Base-by-base conservation (phyloP, 1,140 invertebrate genomes). In the Dendrolimus punctatus region DNA sequence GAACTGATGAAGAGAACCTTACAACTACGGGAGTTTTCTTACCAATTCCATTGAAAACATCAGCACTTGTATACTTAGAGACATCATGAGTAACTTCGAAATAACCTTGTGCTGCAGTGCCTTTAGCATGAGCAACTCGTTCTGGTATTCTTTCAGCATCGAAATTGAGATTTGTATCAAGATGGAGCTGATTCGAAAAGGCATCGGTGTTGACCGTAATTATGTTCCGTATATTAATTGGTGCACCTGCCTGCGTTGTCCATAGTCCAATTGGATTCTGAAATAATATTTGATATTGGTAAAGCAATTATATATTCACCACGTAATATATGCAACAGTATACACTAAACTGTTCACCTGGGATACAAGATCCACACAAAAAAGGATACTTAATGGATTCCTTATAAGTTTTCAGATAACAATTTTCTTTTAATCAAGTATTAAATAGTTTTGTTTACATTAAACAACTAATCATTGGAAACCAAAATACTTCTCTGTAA, bases 81-180 rank as follows among this genome's bases (percentile, higher is more conserved):
- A 99, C 95, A 73, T 98, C 95, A 69, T 98, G 92, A 0, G 96
- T 98, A 5, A 97, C 93, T 86, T 98, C 95, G 73, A 98, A 97
- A 70, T 97, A 97, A 0, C 97, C 97, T 87, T 96, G 97, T 2
- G 97, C 97, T 54, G 95, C 96, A 45, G 94, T 93, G 66, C 97
- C 97, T 87, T 98, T 98, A 1, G 97, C 97, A 78, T 98, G 96
- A 1, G 97, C 96, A 0, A 98, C 95, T 64, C 98, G 89, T 79
- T 99, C 97, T 0, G 97, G 96, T 69, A 99, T 98, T 50, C 96
- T 89, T 81, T 99, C 97, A 8, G 93, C 82, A 66, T 93, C 91
- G 67, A 97, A 97, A 73, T 96, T 94, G 0, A 93, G 90, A 68
- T 96, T 89, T 80, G 97, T 94, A 76, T 98, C 96, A 9, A 96